Percentiles rank a stretch among this genome's conserved stretches.
These are phyloP conservation scores for Callorhinus ursinus DNA, from an alignment of 2,113 vertebrate genomes.

Conservation along the genomic window DNA sequence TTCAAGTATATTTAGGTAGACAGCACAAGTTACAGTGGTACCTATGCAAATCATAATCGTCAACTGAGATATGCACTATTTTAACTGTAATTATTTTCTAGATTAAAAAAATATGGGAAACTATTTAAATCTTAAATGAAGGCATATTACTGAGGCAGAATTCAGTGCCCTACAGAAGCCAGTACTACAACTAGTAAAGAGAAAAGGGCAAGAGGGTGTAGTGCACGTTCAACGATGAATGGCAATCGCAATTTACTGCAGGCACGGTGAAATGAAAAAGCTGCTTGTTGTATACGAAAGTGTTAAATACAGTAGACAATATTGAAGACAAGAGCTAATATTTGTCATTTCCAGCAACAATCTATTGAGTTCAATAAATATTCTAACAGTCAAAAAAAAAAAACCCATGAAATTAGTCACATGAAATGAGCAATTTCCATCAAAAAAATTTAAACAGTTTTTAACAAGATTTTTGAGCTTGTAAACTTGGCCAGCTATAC, in stretches of 20 bases:
- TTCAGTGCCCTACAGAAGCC: conserved; percentile 59
- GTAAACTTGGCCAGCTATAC: conserved; percentile 3
- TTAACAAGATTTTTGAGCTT: neutral
- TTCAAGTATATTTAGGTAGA: neutral
- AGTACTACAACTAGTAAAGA: neutral
- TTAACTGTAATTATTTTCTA: conserved; percentile 11
- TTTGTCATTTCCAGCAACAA: neutral
- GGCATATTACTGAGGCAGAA: conserved; percentile 56
- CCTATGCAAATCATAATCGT: neutral
- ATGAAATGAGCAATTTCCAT: conserved; percentile 24
- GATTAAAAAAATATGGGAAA: conserved; percentile 53
- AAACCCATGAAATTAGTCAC: neutral
- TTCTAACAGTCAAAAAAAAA: conserved; percentile 24
- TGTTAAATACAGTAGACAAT: neutral
- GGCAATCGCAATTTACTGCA: neutral
- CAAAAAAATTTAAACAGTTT: neutral
- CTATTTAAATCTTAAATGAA: conserved; percentile 56
- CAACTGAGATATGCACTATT: neutral
- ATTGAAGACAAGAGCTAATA: conserved; percentile 19
- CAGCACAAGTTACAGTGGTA: neutral
- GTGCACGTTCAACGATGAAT: neutral
- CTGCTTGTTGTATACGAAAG: neutral
- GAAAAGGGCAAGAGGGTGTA: neutral
- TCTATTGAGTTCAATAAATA: neutral
- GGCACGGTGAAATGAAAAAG: neutral